Evolutionary conservation across 2,888 invertebrate species (phyloP), one percentile per base, ranked within the genome.

Genomic region (Drosophila stalkeri): DNA sequence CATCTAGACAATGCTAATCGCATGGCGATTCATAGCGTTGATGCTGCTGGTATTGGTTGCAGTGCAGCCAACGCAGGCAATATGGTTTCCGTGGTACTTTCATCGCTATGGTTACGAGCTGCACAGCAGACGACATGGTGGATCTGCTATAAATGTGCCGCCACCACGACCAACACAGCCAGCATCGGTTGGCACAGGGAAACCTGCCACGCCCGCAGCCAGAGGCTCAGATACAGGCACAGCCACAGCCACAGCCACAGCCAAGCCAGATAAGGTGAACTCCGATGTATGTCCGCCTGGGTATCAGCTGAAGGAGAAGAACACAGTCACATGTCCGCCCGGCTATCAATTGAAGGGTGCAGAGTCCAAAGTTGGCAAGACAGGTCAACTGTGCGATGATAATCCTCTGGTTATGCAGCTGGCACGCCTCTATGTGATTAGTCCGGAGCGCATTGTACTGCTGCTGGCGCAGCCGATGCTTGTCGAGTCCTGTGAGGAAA

Each of bases 391-490:
- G 31, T 93, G 93, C 80, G 91, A 92, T 73, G 93, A 93, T 75
- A 94, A 94, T 77, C 91, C 92, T 65, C 74, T 94, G 46, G 91
- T 94, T 81, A 77, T 92, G 63, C 93, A 93, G 77, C 89, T 94
- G 72, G 94, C 94, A 1, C 92, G 94, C 64, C 90, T 94, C 54
- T 93, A 94, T 85, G 92, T 94, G 7, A 93, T 94, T 18, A 94
- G 93, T 90, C 94, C 94, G 0, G 94, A 95, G 85, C 93, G 93
- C 44, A 93, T 95, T 65, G 88, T 94, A 2, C 89, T 93, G 68
- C 81, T 94, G 39, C 85, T 94, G 31, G 92, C 94, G 0, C 83
- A 92, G 41, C 91, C 93, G 8, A 91, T 93, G 44, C 57, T 94
- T 3, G n/a, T 43, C 69, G 92, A 77, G 27, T 82, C 89, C 9